Percentiles rank a stretch among this genome's conserved stretches.
These are phyloP conservation scores for Hypena proboscidalis DNA, from an alignment of 2,888 invertebrate species.

Conservation along the genomic window DNA sequence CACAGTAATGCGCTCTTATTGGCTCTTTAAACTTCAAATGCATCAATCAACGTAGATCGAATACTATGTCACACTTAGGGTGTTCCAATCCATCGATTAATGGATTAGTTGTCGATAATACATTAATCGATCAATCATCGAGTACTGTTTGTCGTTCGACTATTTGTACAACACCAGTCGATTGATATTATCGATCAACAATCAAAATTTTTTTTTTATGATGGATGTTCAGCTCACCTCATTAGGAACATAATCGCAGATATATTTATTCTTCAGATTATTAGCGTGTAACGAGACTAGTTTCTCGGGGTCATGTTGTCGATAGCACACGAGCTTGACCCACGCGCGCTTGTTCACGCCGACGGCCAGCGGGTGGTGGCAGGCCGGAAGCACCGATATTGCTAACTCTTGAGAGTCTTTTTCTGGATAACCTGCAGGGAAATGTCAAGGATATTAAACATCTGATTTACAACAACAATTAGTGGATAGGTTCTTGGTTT, in stretches of 20 bases:
- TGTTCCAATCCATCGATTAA: no score
- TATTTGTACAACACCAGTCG: no score
- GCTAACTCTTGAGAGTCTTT: constrained; percentile 87
- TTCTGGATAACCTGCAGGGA: constrained; percentile 61
- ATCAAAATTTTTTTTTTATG: constrained; percentile 2
- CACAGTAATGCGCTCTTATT: no score
- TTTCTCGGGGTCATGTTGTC: constrained; percentile 84
- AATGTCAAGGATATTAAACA: not conserved
- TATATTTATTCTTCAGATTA: constrained; percentile 86
- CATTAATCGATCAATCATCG: no score
- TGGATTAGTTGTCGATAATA: no score
- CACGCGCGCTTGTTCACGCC: constrained; percentile 87
- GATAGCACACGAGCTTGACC: constrained; percentile 86
- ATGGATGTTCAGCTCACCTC: constrained; percentile 66
- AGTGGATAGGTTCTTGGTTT: not conserved
- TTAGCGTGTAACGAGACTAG: constrained; percentile 86
- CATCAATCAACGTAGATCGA: no score
- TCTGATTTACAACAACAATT: not conserved
- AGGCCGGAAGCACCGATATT: constrained; percentile 88
- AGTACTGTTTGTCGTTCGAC: no score
- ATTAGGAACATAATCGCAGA: constrained; percentile 80
- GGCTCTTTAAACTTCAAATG: no score
- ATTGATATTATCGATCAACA: no score
- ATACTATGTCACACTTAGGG: no score
- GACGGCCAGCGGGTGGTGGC: constrained; percentile 90